A percentile compares a stretch with the other conserved stretches of the same genome.
Evolutionary conservation across 1,140 invertebrate genomes (phyloP).

Genomic region (Lasaia peninsularis): DNA sequence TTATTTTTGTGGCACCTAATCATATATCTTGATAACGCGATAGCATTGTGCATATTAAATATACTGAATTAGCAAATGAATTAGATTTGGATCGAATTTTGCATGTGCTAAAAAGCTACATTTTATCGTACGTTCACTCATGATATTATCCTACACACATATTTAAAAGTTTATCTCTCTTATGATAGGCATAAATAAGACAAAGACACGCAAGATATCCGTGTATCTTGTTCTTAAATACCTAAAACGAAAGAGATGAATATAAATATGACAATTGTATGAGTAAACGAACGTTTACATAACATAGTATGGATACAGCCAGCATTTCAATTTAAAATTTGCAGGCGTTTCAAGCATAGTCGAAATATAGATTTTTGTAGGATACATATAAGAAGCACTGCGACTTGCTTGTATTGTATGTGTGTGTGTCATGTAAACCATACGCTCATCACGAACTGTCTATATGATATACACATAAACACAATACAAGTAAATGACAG

Average conservation of each 20-base stretch:
- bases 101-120: slow-evolving; percentile 41
- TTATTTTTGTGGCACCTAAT: slow-evolving; percentile 23
- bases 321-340: slow-evolving; percentile 43
- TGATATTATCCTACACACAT: too few species aligned
- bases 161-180: too few species aligned
- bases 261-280: too few species aligned
- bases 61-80: slow-evolving; percentile 31
- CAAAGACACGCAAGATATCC: too few species aligned
- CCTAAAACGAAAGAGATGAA: slow-evolving; percentile 1
- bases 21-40: slow-evolving; percentile 19
- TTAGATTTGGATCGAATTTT: slow-evolving; percentile 31
- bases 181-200: too few species aligned
- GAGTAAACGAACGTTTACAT: slow-evolving; percentile 4
- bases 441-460: too few species aligned
- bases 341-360: slow-evolving; percentile 33
- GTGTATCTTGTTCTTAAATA: too few species aligned
- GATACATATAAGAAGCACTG: not conserved
- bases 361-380: not conserved
- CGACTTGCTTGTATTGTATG: not conserved
- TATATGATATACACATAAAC: not conserved
- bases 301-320: slow-evolving; percentile 37
- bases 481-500: not conserved
- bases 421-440: not conserved
- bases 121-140: slow-evolving; percentile 10
- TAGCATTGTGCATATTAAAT: slow-evolving; percentile 25